Evolutionary conservation across 2,888 invertebrate genomes (phyloP).

Genomic region (Spodoptera picta): DNA sequence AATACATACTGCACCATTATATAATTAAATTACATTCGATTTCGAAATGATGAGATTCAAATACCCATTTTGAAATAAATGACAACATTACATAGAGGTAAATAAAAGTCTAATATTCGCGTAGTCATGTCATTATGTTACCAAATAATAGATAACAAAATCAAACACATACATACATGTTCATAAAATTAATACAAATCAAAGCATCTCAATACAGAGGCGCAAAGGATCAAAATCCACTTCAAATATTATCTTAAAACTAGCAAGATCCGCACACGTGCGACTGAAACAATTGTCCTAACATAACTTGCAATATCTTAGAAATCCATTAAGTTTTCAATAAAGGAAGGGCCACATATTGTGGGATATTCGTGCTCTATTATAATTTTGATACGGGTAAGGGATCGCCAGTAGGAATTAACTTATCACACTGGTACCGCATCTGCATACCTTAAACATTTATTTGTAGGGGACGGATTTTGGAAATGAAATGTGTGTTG

Average conservation of each 20-base stretch:
- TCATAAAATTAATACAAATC: too few species aligned
- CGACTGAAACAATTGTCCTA: slow-evolving; percentile 53
- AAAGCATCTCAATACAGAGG: too few species aligned
- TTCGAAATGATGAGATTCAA: too few species aligned
- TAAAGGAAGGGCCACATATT: slow-evolving; percentile 79
- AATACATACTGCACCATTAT: too few species aligned
- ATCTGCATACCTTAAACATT: slow-evolving; percentile 88
- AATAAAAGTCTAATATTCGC: too few species aligned
- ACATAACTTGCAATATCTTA: slow-evolving; percentile 71
- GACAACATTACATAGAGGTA: too few species aligned
- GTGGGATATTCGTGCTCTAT: slow-evolving; percentile 73
- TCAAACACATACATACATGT: too few species aligned
- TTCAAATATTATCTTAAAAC: slow-evolving; percentile 43
- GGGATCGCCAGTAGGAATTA: slow-evolving; percentile 86
- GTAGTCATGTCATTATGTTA: too few species aligned
- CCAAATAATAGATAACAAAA: too few species aligned
- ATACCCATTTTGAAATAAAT: too few species aligned
- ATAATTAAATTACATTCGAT: too few species aligned
- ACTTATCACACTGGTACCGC: slow-evolving; percentile 85
- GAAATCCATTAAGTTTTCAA: slow-evolving; percentile 81
- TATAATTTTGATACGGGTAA: slow-evolving; percentile 87
- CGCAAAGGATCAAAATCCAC: too few species aligned
- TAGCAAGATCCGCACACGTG: slow-evolving; percentile 49
- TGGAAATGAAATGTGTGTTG: slow-evolving; percentile 13
- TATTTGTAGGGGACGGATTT: slow-evolving; percentile 74